Evolutionary conservation across 2,888 invertebrate genomes (phyloP).

Genomic region (Acrobasis repandana): DNA sequence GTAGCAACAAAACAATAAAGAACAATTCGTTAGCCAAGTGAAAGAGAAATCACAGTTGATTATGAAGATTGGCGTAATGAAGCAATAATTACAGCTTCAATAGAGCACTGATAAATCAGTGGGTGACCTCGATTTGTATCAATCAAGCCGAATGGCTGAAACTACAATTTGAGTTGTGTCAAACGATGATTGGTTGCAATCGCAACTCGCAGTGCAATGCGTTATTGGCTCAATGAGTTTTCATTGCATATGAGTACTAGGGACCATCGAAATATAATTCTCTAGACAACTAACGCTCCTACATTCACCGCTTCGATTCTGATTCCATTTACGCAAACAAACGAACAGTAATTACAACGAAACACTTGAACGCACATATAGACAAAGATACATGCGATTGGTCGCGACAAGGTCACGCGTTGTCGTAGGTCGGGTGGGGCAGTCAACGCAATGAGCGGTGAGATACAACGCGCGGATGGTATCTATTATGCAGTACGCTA

Average conservation of each 20-base stretch:
- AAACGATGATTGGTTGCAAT: slow-evolving; percentile 80
- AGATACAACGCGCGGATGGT: too few species aligned
- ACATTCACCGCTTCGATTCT: too few species aligned
- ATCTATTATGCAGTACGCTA: too few species aligned
- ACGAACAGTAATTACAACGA: too few species aligned
- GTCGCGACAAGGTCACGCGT: too few species aligned
- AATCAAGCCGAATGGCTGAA: slow-evolving; percentile 73
- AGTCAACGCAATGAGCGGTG: too few species aligned
- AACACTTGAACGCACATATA: too few species aligned
- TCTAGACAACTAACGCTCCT: too few species aligned
- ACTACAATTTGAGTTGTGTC: slow-evolving; percentile 77
- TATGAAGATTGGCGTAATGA: slow-evolving; percentile 42
- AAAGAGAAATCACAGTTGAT: slow-evolving; percentile 11
- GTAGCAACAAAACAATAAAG: background rate
- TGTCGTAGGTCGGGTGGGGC: too few species aligned
- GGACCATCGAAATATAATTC: too few species aligned
- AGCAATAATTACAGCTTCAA: slow-evolving; percentile 50
- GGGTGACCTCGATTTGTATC: slow-evolving; percentile 75
- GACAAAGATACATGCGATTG: too few species aligned
- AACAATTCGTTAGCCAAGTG: background rate
- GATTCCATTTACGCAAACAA: too few species aligned
- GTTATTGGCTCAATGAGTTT: slow-evolving; percentile 75
- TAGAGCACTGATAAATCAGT: slow-evolving; percentile 70
- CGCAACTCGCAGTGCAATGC: slow-evolving; percentile 47
- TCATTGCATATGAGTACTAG: slow-evolving; percentile 57